Evolutionary conservation across 2,797 vertebrate species (phyloP).

Genomic region (Neosilurus hyrtlii): DNA sequence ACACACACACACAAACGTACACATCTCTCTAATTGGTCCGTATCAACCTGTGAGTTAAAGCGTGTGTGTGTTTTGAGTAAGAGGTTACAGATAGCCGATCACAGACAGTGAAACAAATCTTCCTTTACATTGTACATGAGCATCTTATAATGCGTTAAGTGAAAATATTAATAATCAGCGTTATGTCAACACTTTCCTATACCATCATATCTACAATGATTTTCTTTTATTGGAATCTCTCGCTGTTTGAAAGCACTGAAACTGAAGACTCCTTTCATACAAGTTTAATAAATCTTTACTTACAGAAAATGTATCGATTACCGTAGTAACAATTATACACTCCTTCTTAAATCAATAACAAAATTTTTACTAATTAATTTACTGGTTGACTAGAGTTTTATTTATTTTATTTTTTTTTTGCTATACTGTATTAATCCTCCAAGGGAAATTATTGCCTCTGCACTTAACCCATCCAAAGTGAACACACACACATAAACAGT

Average conservation of each 20-base stretch:
- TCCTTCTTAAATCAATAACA: too few species aligned
- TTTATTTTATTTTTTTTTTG: too few species aligned
- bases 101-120: background rate
- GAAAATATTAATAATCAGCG: background rate
- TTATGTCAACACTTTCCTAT: background rate
- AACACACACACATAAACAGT: too few species aligned
- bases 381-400: too few species aligned
- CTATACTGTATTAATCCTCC: too few species aligned
- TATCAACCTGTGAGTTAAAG: constrained; percentile 39
- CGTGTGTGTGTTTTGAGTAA: background rate
- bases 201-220: background rate
- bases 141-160: background rate
- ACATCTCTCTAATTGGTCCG: constrained; percentile 56
- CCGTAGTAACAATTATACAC: background rate
- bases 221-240: background rate
- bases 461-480: too few species aligned
- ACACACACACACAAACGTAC: too few species aligned
- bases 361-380: too few species aligned
- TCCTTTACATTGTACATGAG: background rate
- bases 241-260: background rate
- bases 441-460: too few species aligned
- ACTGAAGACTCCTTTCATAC: background rate
- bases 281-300: background rate
- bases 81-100: background rate
- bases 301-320: too few species aligned